Evolutionary conservation across 2,888 invertebrate genomes (phyloP).

Genomic region (Scaptomyza flava): DNA sequence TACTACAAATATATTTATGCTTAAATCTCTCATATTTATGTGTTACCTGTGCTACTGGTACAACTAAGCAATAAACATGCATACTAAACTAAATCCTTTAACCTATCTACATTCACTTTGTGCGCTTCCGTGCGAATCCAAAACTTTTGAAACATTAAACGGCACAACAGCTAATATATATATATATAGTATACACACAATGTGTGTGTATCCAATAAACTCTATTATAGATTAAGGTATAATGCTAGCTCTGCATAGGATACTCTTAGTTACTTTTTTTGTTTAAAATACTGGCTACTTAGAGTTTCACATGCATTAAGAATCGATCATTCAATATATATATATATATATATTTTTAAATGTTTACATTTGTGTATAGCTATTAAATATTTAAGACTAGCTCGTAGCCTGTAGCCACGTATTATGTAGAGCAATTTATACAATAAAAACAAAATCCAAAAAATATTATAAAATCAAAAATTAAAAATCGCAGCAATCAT

Average conservation of each 20-base stretch:
- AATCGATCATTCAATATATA: slow-evolving; percentile 47
- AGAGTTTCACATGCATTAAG: slow-evolving; percentile 58
- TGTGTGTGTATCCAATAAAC: slow-evolving; percentile 19
- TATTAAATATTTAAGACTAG: slow-evolving; percentile 69
- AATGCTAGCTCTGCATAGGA: slow-evolving; percentile 31
- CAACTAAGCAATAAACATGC: slow-evolving; percentile 53
- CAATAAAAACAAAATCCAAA: slow-evolving; percentile 55
- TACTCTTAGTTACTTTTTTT: slow-evolving; percentile 41
- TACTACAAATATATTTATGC: slow-evolving; percentile 24
- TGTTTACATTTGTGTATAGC: slow-evolving; percentile 68
- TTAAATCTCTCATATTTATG: slow-evolving; percentile 54
- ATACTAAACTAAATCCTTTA: slow-evolving; percentile 13
- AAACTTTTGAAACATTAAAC: slow-evolving; percentile 64
- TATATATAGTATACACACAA: slow-evolving; percentile 8
- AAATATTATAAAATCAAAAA: slow-evolving; percentile 30
- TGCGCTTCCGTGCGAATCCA: slow-evolving; percentile 69
- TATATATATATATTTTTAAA: neutral
- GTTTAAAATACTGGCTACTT: slow-evolving; percentile 47
- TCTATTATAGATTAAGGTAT: slow-evolving; percentile 13
- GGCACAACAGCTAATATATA: slow-evolving; percentile 24
- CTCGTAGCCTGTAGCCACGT: slow-evolving; percentile 69
- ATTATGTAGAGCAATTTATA: slow-evolving; percentile 76
- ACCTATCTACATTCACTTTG: slow-evolving; percentile 31
- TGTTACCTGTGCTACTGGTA: slow-evolving; percentile 61
- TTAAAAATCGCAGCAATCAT: slow-evolving; percentile 1